Evolutionary conservation across 1,140 invertebrate genomes (phyloP).

Genomic region (Macrosteles quadrilineatus): DNA sequence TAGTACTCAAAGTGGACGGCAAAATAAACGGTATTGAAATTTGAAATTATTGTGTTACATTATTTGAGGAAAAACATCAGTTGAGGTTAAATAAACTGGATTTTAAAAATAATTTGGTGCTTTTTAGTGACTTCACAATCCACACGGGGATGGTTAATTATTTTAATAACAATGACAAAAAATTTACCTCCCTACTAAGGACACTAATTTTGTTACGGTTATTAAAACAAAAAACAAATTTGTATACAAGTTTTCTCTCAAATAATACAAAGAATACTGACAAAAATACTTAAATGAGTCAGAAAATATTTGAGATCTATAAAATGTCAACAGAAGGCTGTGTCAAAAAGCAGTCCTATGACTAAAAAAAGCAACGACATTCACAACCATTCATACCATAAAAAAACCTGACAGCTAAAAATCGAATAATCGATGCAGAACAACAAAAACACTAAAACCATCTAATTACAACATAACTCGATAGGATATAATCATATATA

Average conservation of each 20-base stretch:
- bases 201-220: too few species aligned
- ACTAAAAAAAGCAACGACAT: background rate
- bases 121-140: too few species aligned
- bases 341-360: background rate
- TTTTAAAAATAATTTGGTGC: too few species aligned
- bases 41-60: too few species aligned
- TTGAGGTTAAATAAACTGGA: too few species aligned
- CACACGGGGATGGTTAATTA: too few species aligned
- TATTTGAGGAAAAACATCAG: too few species aligned
- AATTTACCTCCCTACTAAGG: too few species aligned
- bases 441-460: slow-evolving; percentile 10
- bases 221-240: background rate
- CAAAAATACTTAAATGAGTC: background rate
- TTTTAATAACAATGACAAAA: too few species aligned
- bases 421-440: background rate
- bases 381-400: slow-evolving; percentile 4
- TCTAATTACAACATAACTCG: slow-evolving; percentile 7
- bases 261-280: background rate
- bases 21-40: too few species aligned
- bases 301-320: slow-evolving; percentile 10
- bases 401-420: background rate
- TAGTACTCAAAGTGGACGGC: too few species aligned
- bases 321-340: slow-evolving; percentile 4
- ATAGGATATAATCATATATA: slow-evolving; percentile 7
- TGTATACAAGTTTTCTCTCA: too few species aligned